phyloP scores from a whole-genome alignment of 1,140 invertebrate species.

The Tyrophagus putrescentiae region DNA sequence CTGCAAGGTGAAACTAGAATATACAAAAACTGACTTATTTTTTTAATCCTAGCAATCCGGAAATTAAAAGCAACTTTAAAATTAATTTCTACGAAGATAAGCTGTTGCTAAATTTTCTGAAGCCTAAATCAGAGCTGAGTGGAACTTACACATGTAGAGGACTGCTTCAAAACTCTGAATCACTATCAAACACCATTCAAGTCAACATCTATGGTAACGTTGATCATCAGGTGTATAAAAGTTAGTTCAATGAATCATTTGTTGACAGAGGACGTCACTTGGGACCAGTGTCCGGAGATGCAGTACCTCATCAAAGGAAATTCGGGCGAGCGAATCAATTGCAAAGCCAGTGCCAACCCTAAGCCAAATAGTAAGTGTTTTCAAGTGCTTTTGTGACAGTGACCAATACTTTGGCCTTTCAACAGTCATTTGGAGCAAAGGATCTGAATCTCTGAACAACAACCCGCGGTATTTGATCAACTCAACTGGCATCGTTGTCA shows the following conservation, averaged over 20 bases:
- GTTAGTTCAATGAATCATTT: not conserved
- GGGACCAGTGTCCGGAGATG: slow-evolving; percentile 61
- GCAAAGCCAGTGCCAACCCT: slow-evolving; percentile 66
- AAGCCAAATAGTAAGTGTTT: slow-evolving; percentile 41
- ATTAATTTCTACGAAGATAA: not conserved
- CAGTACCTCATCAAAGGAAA: slow-evolving; percentile 64
- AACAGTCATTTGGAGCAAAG: slow-evolving; percentile 60
- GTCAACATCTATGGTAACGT: slow-evolving; percentile 9
- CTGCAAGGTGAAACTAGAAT: not conserved
- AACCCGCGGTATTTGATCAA: slow-evolving; percentile 55
- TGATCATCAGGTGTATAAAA: not conserved
- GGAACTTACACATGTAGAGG: slow-evolving; percentile 8
- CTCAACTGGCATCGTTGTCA: slow-evolving; percentile 57
- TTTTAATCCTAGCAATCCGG: slow-evolving; percentile 4
- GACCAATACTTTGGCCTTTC: slow-evolving; percentile 3
- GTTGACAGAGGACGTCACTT: slow-evolving; percentile 58
- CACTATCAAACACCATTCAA: slow-evolving; percentile 20
- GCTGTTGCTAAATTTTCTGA: slow-evolving; percentile 1
- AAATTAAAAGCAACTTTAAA: not conserved
- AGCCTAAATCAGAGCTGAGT: slow-evolving; percentile 9
- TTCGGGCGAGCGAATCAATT: slow-evolving; percentile 44
- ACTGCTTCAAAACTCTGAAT: slow-evolving; percentile 4
- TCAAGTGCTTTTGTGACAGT: not conserved
- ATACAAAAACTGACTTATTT: slow-evolving; percentile 5
- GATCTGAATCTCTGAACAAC: slow-evolving; percentile 43